Conservation (phyloP, 30 jellyfish, hydroid and myxozoan species). For the Turritopsis rubra region DNA sequence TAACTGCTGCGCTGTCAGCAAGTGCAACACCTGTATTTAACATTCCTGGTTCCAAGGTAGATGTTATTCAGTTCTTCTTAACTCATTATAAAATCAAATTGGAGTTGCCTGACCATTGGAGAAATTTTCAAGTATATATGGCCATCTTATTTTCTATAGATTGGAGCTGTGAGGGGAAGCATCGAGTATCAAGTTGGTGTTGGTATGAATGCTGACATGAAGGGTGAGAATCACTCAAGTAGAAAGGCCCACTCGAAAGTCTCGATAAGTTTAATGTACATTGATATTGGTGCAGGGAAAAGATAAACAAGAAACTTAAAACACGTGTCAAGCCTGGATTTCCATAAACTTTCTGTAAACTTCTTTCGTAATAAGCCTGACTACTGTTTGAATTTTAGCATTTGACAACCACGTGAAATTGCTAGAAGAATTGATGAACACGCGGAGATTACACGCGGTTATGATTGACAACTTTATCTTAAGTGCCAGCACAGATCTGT, state of each 20-base stretch:
- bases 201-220: constrained; percentile 90
- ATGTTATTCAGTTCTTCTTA: too few species aligned
- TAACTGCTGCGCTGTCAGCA: constrained; percentile 83
- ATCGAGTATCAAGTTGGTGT: constrained; percentile 85
- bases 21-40: constrained; percentile 95
- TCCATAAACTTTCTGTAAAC: too few species aligned
- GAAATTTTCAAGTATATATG: neutral
- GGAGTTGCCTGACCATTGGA: neutral
- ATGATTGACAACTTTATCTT: constrained; percentile 74
- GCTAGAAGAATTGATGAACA: constrained; percentile 30
- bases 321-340: too few species aligned
- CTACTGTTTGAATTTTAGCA: constrained; percentile 31
- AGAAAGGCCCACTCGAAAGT: too few species aligned
- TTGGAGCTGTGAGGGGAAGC: constrained; percentile 94
- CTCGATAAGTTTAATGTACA: too few species aligned
- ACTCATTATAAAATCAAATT: neutral
- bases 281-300: too few species aligned
- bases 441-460: constrained; percentile 56
- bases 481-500: constrained; percentile 33
- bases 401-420: constrained; percentile 41
- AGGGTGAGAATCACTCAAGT: too few species aligned
- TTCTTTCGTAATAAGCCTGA: too few species aligned
- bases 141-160: constrained; percentile 33
- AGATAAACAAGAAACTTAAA: too few species aligned
- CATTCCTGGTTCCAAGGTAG: constrained; percentile 85